A percentile compares a stretch with the other conserved stretches of the same genome.
phyloP scores from a whole-genome alignment of 2,113 vertebrate species.

The Channa maculata region DNA sequence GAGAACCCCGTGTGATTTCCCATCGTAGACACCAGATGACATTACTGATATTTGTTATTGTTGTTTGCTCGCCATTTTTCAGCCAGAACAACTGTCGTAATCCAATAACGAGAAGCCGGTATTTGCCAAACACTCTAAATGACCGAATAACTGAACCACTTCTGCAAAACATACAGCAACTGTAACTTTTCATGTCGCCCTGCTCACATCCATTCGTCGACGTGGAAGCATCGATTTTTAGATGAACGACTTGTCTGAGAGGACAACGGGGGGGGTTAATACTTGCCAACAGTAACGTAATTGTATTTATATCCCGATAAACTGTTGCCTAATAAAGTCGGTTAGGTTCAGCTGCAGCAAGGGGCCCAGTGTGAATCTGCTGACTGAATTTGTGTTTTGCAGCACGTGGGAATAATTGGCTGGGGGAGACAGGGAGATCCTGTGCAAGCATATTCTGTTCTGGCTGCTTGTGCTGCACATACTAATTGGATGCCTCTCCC shows the following conservation, averaged over 20 bases:
- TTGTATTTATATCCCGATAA: conserved; percentile 54
- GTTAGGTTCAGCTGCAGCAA: conserved; percentile 19
- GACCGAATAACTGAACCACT: too few relatives aligned
- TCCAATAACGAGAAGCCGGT: too few relatives aligned
- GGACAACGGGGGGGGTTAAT: conserved; percentile 28
- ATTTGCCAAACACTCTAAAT: too few relatives aligned
- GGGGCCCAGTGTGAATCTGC: conserved; percentile 30
- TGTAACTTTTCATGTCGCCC: background rate
- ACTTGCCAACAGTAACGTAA: conserved; percentile 43
- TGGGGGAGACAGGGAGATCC: conserved; percentile 65
- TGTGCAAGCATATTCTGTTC: conserved; percentile 49
- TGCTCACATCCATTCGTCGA: background rate
- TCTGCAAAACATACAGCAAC: background rate
- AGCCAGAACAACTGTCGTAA: too few relatives aligned
- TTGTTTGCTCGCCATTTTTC: too few relatives aligned
- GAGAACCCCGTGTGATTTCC: too few relatives aligned
- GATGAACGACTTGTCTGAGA: conserved; percentile 21
- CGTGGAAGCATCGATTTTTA: background rate
- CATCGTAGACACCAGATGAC: too few relatives aligned
- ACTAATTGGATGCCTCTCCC: conserved; percentile 76
- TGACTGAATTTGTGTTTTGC: conserved; percentile 52
- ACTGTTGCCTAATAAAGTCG: conserved; percentile 57
- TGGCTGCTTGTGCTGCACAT: conserved; percentile 65
- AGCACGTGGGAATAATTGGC: conserved; percentile 70
- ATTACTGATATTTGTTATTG: too few relatives aligned